phyloP scores from a whole-genome alignment of 1,140 invertebrate genomes.

The Plectrocnemia conspersa region DNA sequence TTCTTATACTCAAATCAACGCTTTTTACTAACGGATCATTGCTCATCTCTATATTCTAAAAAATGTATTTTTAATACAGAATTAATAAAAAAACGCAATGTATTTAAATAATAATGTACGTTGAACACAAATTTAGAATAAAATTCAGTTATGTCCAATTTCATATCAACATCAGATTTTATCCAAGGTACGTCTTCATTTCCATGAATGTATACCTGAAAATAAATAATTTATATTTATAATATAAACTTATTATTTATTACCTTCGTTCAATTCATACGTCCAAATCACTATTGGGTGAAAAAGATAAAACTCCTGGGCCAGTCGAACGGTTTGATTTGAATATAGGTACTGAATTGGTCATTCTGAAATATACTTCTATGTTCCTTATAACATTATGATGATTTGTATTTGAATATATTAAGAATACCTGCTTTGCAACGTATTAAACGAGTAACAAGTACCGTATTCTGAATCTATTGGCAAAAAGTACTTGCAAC shows the following conservation, averaged over 20 bases:
- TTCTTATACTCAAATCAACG: slow-evolving; percentile 42
- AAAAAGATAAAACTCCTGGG: slow-evolving; percentile 46
- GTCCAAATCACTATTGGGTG: slow-evolving; percentile 41
- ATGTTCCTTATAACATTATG: too few relatives aligned
- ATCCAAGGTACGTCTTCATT: slow-evolving; percentile 49
- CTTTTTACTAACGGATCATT: slow-evolving; percentile 46
- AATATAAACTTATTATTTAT: slow-evolving; percentile 3
- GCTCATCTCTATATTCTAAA: slow-evolving; percentile 48
- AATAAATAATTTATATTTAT: not conserved
- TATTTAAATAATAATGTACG: too few relatives aligned
- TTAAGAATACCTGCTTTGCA: slow-evolving; percentile 51
- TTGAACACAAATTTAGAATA: too few relatives aligned
- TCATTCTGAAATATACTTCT: slow-evolving; percentile 21
- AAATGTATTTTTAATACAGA: slow-evolving; percentile 21
- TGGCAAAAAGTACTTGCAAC: slow-evolving; percentile 52
- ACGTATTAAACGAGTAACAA: slow-evolving; percentile 54
- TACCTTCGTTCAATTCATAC: slow-evolving; percentile 31
- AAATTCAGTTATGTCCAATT: slow-evolving; percentile 27
- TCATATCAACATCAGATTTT: slow-evolving; percentile 36
- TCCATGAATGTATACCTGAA: slow-evolving; percentile 47
- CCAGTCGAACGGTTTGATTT: slow-evolving; percentile 43
- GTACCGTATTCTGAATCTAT: slow-evolving; percentile 53
- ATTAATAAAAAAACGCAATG: slow-evolving; percentile 10
- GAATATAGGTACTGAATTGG: slow-evolving; percentile 32
- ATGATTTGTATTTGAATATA: too few relatives aligned